Evolutionary conservation across 2,888 invertebrate species (phyloP).

Genomic region (Tineola bisselliella): DNA sequence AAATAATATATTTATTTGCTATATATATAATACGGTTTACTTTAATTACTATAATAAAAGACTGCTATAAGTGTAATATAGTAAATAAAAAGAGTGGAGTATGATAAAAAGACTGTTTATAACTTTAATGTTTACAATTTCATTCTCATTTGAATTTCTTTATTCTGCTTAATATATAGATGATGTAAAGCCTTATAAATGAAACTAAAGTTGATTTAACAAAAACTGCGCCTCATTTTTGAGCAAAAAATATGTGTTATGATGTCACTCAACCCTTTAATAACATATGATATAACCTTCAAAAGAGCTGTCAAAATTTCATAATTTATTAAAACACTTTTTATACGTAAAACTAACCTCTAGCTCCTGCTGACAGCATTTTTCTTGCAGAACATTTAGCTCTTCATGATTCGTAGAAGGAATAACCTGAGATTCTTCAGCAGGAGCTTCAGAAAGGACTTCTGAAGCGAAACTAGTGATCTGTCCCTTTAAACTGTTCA

Average conservation of each 20-base stretch:
- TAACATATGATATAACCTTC: slow-evolving; percentile 47
- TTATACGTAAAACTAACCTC: slow-evolving; percentile 58
- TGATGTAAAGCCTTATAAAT: too few species aligned
- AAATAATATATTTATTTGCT: too few species aligned
- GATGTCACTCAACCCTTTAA: slow-evolving; percentile 14
- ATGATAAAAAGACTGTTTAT: too few species aligned
- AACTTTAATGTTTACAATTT: too few species aligned
- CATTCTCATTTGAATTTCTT: too few species aligned
- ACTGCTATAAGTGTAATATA: too few species aligned
- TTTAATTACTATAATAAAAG: too few species aligned
- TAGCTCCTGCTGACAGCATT: slow-evolving; percentile 67
- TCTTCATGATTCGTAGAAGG: slow-evolving; percentile 27
- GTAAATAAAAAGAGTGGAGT: too few species aligned
- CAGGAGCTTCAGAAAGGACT: slow-evolving; percentile 80
- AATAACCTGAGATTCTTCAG: slow-evolving; percentile 45
- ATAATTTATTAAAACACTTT: not conserved
- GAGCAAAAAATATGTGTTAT: not conserved
- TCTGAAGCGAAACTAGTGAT: slow-evolving; percentile 88
- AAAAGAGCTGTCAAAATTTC: slow-evolving; percentile 36
- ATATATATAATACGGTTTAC: too few species aligned
- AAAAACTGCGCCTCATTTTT: too few species aligned
- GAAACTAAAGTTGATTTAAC: too few species aligned
- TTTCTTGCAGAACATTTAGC: slow-evolving; percentile 62
- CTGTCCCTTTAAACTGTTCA: slow-evolving; percentile 84
- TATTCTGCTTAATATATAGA: too few species aligned